phyloP scores from a whole-genome alignment of 1,140 invertebrate genomes.

The Drosophila oshimai region DNA sequence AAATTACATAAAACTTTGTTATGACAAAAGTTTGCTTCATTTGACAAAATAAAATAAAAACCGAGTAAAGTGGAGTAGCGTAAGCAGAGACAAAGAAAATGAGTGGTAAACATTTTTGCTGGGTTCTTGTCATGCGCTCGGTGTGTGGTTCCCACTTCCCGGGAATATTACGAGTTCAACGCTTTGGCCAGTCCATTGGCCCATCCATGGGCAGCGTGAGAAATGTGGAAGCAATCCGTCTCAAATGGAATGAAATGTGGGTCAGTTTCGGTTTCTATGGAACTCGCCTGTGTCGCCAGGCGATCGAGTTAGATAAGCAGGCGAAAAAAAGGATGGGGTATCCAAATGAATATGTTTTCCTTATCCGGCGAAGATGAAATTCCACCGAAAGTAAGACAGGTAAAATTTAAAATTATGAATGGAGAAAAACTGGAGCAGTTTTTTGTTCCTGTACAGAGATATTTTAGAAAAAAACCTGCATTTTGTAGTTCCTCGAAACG shows the following conservation, averaged over 20 bases:
- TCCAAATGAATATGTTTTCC: background rate
- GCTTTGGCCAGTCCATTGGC: slow-evolving; percentile 16
- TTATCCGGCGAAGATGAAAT: background rate
- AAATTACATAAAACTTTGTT: slow-evolving; percentile 39
- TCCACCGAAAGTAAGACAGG: background rate
- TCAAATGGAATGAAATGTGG: background rate
- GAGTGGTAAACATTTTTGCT: slow-evolving; percentile 13
- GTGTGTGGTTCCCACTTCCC: slow-evolving; percentile 16
- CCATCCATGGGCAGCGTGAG: slow-evolving; percentile 30
- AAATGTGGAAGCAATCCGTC: slow-evolving; percentile 2
- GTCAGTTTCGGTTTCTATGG: slow-evolving; percentile 22
- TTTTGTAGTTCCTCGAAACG: background rate
- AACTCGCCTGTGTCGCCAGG: background rate
- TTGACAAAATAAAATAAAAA: background rate
- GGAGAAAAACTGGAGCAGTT: background rate
- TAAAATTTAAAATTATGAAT: background rate
- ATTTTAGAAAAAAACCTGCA: no score
- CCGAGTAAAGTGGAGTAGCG: background rate
- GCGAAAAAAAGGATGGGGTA: background rate
- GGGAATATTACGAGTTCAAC: slow-evolving; percentile 11
- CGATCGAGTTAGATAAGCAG: slow-evolving; percentile 13
- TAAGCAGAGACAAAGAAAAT: slow-evolving; percentile 9
- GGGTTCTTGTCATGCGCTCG: slow-evolving; percentile 16
- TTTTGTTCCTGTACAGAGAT: no score
- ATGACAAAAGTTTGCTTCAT: slow-evolving; percentile 34